phyloP scores from a whole-genome alignment of 2,888 invertebrate species.

The Mimachlamys varia region DNA sequence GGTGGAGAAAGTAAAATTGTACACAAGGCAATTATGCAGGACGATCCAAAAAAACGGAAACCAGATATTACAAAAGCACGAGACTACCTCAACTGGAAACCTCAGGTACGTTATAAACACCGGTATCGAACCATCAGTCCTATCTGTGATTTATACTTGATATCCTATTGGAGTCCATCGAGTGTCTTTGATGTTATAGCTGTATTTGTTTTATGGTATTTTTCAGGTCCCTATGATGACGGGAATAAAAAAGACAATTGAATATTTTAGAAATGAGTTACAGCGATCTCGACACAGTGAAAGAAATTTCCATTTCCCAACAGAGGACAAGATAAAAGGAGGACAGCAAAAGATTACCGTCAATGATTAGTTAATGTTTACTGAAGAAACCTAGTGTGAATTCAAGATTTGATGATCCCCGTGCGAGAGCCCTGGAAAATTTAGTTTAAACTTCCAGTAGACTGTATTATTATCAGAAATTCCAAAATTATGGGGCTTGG shows the following conservation, averaged over 20 bases:
- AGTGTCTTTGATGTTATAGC: too few relatives aligned
- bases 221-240: slow-evolving; percentile 89
- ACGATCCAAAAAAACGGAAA: slow-evolving; percentile 96
- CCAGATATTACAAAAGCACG: slow-evolving; percentile 96
- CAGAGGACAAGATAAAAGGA: neutral
- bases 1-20: slow-evolving; percentile 93
- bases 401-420: too few relatives aligned
- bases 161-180: too few relatives aligned
- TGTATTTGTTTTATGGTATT: neutral
- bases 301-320: slow-evolving; percentile 76
- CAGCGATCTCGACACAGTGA: slow-evolving; percentile 83
- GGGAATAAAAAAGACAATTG: slow-evolving; percentile 95
- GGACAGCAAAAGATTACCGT: neutral
- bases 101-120: slow-evolving; percentile 89
- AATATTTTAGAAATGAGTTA: slow-evolving; percentile 96
- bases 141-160: too few relatives aligned
- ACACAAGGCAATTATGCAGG: slow-evolving; percentile 93
- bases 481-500: too few relatives aligned
- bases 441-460: too few relatives aligned
- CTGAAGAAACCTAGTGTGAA: neutral
- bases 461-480: too few relatives aligned
- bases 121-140: too few relatives aligned
- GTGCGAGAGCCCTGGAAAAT: too few relatives aligned
- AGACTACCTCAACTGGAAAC: slow-evolving; percentile 93
- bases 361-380: neutral